phyloP scores from a whole-genome alignment of 2,113 vertebrate species.

The Tragelaphus imberbis region DNA sequence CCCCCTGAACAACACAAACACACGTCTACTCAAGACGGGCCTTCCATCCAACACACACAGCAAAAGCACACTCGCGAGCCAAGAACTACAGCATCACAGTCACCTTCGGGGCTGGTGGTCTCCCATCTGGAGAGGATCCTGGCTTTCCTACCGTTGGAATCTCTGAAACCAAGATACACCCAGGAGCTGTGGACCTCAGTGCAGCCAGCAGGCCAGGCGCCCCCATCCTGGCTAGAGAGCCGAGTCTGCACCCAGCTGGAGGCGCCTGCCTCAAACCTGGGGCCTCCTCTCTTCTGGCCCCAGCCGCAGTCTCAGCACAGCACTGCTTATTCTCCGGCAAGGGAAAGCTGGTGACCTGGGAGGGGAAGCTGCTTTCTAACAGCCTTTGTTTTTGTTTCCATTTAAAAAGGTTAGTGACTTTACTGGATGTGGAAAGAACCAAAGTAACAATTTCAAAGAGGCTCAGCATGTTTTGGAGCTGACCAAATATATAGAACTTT shows the following conservation, averaged over 20 bases:
- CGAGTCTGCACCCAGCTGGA: constrained; percentile 2
- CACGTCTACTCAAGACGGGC: not conserved
- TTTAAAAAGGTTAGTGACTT: constrained; percentile 62
- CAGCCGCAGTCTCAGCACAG: not conserved
- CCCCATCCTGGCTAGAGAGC: not conserved
- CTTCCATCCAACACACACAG: constrained; percentile 56
- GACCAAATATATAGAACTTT: constrained; percentile 31
- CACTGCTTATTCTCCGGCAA: not conserved
- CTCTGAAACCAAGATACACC: constrained; percentile 37
- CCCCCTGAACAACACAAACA: constrained; percentile 55
- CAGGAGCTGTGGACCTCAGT: constrained; percentile 24
- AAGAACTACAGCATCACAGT: constrained; percentile 45
- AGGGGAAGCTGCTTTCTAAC: constrained; percentile 44
- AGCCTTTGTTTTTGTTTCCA: constrained; percentile 65
- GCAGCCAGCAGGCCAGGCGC: not conserved
- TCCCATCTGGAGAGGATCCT: constrained; percentile 47
- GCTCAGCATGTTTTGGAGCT: constrained; percentile 44
- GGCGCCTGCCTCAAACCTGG: not conserved
- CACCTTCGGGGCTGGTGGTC: constrained; percentile 46
- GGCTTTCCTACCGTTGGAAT: constrained; percentile 14
- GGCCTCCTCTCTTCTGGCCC: not conserved
- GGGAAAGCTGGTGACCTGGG: constrained; percentile 15
- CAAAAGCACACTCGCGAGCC: not conserved
- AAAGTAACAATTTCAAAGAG: constrained; percentile 42
- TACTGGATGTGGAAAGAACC: constrained; percentile 55